Conservation (phyloP, 1,140 invertebrate genomes). For the Drosophila repleta region DNA sequence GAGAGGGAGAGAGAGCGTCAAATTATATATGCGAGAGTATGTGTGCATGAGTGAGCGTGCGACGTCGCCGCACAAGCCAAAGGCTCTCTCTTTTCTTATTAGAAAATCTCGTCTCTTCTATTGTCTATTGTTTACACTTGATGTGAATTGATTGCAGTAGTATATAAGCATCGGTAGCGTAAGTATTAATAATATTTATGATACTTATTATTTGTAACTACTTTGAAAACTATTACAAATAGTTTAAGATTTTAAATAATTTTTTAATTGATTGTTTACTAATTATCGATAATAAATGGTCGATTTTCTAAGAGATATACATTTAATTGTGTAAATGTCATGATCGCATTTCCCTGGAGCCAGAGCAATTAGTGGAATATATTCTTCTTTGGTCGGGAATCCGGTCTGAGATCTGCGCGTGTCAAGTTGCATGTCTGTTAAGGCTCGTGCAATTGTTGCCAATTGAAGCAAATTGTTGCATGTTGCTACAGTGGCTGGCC, state of each 20-base stretch:
- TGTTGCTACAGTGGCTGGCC: constrained; percentile 22
- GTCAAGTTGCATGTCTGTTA: constrained; percentile 30
- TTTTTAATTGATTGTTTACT: too few relatives aligned
- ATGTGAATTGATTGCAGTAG: too few relatives aligned
- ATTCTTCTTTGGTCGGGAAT: neutral
- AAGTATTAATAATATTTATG: too few relatives aligned
- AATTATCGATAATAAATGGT: too few relatives aligned
- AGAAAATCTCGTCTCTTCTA: neutral
- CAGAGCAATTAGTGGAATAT: too few relatives aligned
- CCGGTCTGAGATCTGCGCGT: constrained; percentile 9
- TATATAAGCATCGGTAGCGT: too few relatives aligned
- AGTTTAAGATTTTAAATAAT: too few relatives aligned
- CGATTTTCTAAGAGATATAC: too few relatives aligned
- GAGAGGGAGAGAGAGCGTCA: neutral
- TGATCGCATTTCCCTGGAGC: too few relatives aligned
- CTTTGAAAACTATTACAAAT: too few relatives aligned
- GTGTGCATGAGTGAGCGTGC: neutral
- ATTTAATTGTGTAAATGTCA: too few relatives aligned
- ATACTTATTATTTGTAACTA: too few relatives aligned
- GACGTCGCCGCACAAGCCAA: neutral
- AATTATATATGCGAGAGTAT: neutral
- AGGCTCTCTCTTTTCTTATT: neutral
- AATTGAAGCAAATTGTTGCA: constrained; percentile 70
- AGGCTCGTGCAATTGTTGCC: constrained; percentile 47
- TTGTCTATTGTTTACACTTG: neutral